A percentile compares a stretch with the other conserved stretches of the same genome.
Conservation (phyloP, 2,113 vertebrate species). For the Rhinoptilus africanus region DNA sequence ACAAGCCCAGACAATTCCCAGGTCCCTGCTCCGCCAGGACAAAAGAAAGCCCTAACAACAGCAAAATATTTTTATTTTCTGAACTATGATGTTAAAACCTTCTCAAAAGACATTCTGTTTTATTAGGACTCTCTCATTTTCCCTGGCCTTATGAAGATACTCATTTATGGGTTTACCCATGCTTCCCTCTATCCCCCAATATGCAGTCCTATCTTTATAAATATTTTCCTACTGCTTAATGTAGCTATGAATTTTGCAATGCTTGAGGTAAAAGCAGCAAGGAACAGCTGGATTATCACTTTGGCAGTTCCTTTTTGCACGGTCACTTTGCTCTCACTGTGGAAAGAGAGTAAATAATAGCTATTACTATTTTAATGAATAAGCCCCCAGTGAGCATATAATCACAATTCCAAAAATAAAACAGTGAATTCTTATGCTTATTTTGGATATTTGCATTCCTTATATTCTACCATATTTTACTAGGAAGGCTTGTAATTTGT, state of each 20-base stretch:
- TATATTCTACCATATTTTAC: neutral
- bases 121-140: neutral
- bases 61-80: neutral
- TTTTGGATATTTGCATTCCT: neutral
- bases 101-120: neutral
- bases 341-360: neutral
- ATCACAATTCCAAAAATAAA: neutral
- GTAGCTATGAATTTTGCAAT: neutral
- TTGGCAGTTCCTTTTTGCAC: neutral
- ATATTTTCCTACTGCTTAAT: slow-evolving; percentile 21
- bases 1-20: neutral
- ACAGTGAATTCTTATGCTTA: neutral
- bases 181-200: neutral
- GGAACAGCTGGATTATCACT: neutral
- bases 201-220: neutral
- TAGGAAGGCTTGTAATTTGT: neutral
- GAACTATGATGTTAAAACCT: neutral
- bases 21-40: neutral
- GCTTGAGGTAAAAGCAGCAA: neutral
- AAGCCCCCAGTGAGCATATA: neutral
- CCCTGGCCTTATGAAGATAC: neutral
- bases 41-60: neutral
- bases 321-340: neutral
- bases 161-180: neutral
- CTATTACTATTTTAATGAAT: neutral